Conservation (phyloP, 53 echinoderm and acorn worm genomes). For the Apostichopus leukothele region DNA sequence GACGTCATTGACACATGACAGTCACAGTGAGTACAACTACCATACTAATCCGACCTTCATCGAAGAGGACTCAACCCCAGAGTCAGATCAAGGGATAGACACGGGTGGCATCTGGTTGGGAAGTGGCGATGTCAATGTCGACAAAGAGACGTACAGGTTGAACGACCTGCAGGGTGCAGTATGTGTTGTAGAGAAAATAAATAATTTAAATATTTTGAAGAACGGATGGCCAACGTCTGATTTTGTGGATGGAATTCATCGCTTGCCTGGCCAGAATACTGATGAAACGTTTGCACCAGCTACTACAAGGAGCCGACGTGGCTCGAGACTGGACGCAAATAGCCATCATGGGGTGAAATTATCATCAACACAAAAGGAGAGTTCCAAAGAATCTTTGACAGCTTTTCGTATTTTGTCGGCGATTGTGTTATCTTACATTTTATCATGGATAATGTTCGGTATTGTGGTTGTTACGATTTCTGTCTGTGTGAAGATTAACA, state of each 20-base stretch:
- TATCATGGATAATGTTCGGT: slow-evolving; percentile 17
- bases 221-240: background rate
- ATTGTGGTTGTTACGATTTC: slow-evolving; percentile 4
- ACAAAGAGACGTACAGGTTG: background rate
- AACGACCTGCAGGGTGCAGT: background rate
- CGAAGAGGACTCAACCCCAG: background rate
- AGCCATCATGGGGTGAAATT: background rate
- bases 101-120: background rate
- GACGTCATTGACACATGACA: background rate
- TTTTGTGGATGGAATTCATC: background rate
- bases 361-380: background rate
- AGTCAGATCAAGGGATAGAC: background rate
- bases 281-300: background rate
- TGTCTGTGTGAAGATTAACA: background rate
- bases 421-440: slow-evolving; percentile 7
- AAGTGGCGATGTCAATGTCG: background rate
- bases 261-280: background rate
- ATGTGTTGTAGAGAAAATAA: background rate
- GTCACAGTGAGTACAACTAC: background rate
- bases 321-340: background rate
- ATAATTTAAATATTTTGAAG: background rate
- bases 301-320: background rate
- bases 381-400: background rate
- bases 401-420: slow-evolving; percentile 15
- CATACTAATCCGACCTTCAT: background rate